phyloP scores from a whole-genome alignment of 2,888 invertebrate species.

The Apamea epomidion region DNA sequence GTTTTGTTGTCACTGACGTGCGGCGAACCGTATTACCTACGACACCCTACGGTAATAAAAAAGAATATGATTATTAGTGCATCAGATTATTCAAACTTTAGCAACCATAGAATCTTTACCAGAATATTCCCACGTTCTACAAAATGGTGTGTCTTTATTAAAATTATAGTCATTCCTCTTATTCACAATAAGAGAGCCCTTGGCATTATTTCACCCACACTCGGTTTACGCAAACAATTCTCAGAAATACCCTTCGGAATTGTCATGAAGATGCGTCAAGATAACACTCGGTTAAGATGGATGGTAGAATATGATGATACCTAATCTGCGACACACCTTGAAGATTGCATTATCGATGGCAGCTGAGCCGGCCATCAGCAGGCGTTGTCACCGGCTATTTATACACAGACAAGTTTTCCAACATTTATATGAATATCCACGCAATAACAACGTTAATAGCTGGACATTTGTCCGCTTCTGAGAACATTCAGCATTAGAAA shows the following conservation, averaged over 20 bases:
- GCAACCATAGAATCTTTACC: neutral
- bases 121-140: slow-evolving; percentile 38
- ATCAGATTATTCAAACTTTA: slow-evolving; percentile 1
- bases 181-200: slow-evolving; percentile 46
- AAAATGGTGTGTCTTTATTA: slow-evolving; percentile 24
- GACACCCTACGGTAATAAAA: neutral
- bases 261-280: slow-evolving; percentile 69
- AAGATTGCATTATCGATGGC: slow-evolving; percentile 72
- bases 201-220: slow-evolving; percentile 61
- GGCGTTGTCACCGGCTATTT: slow-evolving; percentile 73
- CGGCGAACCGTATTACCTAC: neutral
- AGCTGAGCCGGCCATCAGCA: slow-evolving; percentile 64
- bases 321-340: slow-evolving; percentile 71
- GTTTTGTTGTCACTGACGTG: neutral
- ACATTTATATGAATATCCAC: slow-evolving; percentile 57
- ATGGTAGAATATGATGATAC: slow-evolving; percentile 68
- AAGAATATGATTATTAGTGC: neutral
- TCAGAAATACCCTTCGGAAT: slow-evolving; percentile 67
- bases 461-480: slow-evolving; percentile 31
- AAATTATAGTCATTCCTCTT: slow-evolving; percentile 38
- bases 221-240: slow-evolving; percentile 61
- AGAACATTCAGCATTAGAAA: slow-evolving; percentile 27
- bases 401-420: slow-evolving; percentile 72
- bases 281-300: slow-evolving; percentile 67
- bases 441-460: slow-evolving; percentile 59